Base-by-base conservation (phyloP, 2,113 vertebrate genomes). In the Natator depressus region DNA sequence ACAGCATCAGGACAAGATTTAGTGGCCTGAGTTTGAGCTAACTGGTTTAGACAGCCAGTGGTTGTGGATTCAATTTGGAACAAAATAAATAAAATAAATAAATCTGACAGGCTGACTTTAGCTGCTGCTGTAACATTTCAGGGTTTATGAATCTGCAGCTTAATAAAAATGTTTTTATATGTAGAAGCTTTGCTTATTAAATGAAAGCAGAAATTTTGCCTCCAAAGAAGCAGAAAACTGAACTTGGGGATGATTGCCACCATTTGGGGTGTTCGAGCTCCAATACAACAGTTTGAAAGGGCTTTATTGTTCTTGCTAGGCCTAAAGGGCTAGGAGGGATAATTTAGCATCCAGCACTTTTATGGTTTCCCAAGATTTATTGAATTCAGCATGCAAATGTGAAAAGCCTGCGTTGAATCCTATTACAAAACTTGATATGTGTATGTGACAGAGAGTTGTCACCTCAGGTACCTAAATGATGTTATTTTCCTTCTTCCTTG, bases 401-500 rank as follows among this genome's bases (percentile, higher is more conserved):
- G 89, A 59, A 65, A 62, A 65, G 22, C 25, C 27, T 80, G 31
- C 17, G 78, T 9, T 59, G 65, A 94, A 59, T 81, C 83, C 80
- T 94, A 38, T 87, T 91, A n/a, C 13, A 69, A 79, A 46, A 5
- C 20, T 80, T 93, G 76, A 14, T 92, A 59, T 59, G 69, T 65
- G 84, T 94, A 87, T 88, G 57, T 93, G 87, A 88, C 88, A 91
- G 78, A 76, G 88, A 62, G 13, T 85, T 72, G 25, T 95, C 87
- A 86, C 82, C 80, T 89, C 1, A 1, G 27, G 55, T 89, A 87
- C 0, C 0, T 87, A 93, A 96, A 87, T 88, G 24, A 80, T 94
- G 72, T 85, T 85, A 76, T 96, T 96, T 91, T 92, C 80, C n/a
- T 94, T 94, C 89, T 92, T 95, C 31, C n/a, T 92, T 95, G 94